Evolutionary conservation across 1,140 invertebrate genomes (phyloP).

Genomic region (Atopsyche davidsoni): DNA sequence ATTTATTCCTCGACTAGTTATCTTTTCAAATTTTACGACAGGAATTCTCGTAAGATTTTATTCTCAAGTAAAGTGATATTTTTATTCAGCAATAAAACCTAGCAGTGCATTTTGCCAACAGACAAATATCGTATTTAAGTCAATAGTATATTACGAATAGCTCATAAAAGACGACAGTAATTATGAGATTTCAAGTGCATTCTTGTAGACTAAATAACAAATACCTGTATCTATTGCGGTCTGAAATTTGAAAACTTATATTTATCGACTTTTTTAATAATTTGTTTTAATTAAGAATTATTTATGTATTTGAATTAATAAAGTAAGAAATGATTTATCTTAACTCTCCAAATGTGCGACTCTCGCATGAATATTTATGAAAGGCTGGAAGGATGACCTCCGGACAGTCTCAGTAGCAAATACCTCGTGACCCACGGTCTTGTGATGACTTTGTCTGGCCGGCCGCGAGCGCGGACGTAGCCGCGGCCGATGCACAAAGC

Average conservation of each 20-base stretch:
- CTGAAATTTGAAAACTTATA: slow-evolving; percentile 39
- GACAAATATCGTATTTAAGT: slow-evolving; percentile 40
- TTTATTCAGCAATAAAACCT: slow-evolving; percentile 49
- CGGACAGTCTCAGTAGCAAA: slow-evolving; percentile 18
- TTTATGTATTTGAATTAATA: slow-evolving; percentile 24
- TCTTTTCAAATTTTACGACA: too few relatives aligned
- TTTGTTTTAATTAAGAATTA: slow-evolving; percentile 27
- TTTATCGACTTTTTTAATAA: slow-evolving; percentile 31
- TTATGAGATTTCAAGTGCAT: slow-evolving; percentile 49
- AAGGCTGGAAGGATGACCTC: too few relatives aligned
- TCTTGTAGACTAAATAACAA: slow-evolving; percentile 47
- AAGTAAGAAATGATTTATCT: slow-evolving; percentile 18
- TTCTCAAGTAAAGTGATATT: slow-evolving; percentile 41
- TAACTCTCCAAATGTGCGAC: too few relatives aligned
- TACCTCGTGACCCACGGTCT: slow-evolving; percentile 31
- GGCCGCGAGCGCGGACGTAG: too few relatives aligned
- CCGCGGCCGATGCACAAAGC: too few relatives aligned
- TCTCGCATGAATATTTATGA: too few relatives aligned
- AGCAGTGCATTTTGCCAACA: slow-evolving; percentile 46
- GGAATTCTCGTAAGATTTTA: slow-evolving; percentile 15
- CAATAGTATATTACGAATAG: slow-evolving; percentile 24
- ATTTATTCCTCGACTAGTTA: too few relatives aligned
- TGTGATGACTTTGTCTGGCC: slow-evolving; percentile 30
- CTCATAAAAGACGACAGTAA: slow-evolving; percentile 30
- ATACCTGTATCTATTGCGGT: slow-evolving; percentile 47